A percentile compares a stretch with the other conserved stretches of the same genome.
Evolutionary conservation across 2,797 vertebrate genomes (phyloP).

Genomic region (Delichon dasypus): DNA sequence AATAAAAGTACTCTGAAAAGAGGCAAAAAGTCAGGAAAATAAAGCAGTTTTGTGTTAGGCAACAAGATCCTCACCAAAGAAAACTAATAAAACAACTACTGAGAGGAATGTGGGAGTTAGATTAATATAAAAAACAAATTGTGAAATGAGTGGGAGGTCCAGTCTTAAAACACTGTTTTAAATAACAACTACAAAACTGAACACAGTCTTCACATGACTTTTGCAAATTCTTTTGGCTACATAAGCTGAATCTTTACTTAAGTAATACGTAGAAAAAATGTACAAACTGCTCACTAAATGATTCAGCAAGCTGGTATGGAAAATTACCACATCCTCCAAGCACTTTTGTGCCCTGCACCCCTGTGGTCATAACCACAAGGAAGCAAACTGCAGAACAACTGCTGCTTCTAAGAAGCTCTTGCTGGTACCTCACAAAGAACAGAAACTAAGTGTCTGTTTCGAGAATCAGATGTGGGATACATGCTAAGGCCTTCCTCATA

Average conservation of each 20-base stretch:
- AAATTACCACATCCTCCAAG: not conserved
- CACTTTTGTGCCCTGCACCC: not conserved
- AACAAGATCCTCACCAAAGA: not conserved
- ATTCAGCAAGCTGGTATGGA: not conserved
- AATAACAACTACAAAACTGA: conserved; percentile 21
- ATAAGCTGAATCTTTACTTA: not conserved
- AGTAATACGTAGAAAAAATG: conserved; percentile 6
- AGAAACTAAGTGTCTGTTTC: not conserved
- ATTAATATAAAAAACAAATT: not conserved
- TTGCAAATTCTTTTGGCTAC: not conserved
- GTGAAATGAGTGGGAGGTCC: not conserved
- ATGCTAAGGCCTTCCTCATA: not conserved
- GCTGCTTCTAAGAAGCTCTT: not conserved
- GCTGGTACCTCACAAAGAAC: not conserved
- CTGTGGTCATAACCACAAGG: not conserved
- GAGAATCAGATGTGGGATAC: not conserved
- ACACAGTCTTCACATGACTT: not conserved
- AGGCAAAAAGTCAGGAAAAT: not conserved
- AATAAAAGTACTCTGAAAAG: not conserved
- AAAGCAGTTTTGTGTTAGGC: not conserved
- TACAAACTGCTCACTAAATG: not conserved
- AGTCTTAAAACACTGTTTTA: not conserved
- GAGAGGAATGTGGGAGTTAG: not conserved
- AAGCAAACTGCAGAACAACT: not conserved
- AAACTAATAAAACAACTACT: conserved; percentile 9